Conservation (phyloP, 2,888 invertebrate genomes). For the Erpobdella octoculata region DNA sequence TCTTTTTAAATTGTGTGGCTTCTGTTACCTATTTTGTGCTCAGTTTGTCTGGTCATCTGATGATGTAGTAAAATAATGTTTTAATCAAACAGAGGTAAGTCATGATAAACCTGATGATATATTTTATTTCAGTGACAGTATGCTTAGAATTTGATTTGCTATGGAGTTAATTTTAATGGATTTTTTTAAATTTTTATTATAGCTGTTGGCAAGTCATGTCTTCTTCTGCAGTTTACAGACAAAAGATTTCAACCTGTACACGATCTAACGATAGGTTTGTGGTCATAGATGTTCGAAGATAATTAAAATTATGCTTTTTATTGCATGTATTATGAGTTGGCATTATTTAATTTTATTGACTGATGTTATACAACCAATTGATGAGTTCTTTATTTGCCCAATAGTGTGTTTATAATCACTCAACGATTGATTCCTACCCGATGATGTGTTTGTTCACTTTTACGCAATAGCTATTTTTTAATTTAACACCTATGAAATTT, state of each 20-base stretch:
- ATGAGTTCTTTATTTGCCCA: background rate
- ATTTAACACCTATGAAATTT: too few relatives aligned
- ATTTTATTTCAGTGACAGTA: too few relatives aligned
- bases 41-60: too few relatives aligned
- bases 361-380: background rate
- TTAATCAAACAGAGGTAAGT: too few relatives aligned
- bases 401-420: background rate
- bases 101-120: background rate
- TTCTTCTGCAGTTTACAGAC: conserved; percentile 96
- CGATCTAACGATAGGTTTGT: conserved; percentile 89
- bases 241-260: conserved; percentile 94
- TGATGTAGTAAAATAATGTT: too few relatives aligned
- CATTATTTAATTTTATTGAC: background rate
- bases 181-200: conserved; percentile 41
- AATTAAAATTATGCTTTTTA: too few relatives aligned
- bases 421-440: too few relatives aligned
- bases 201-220: conserved; percentile 99
- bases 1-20: background rate
- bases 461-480: too few relatives aligned
- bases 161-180: background rate
- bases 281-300: background rate
- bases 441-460: too few relatives aligned
- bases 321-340: conserved; percentile 13
- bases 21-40: too few relatives aligned
- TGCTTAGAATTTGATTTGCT: background rate